These are phyloP conservation scores for Etia nguti DNA, from an alignment of 2,113 vertebrate species.

Conservation along the genomic window DNA sequence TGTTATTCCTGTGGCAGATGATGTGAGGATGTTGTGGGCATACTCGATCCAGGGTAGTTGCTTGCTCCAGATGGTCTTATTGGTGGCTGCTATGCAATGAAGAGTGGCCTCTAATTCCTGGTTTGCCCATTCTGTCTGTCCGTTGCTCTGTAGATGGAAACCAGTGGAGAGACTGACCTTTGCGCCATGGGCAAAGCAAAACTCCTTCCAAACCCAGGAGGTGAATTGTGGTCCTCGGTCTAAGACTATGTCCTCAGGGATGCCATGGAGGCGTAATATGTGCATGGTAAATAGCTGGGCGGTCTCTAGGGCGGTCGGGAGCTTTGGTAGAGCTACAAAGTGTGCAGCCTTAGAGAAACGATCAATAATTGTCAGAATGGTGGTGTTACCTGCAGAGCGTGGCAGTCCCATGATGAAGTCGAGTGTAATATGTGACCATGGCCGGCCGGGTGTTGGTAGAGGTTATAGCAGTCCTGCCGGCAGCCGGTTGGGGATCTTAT, in stretches of 20 bases:
- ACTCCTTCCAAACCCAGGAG: neutral
- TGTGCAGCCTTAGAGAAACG: neutral
- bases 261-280: neutral
- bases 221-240: neutral
- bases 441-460: neutral
- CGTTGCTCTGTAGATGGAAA: neutral
- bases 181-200: neutral
- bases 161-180: neutral
- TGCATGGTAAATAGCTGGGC: neutral
- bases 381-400: neutral
- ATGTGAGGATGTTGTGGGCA: neutral
- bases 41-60: neutral
- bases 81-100: neutral
- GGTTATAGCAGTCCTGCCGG: neutral
- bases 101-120: neutral
- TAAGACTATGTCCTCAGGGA: neutral
- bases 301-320: neutral
- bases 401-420: neutral
- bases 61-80: neutral
- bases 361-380: neutral
- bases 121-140: neutral
- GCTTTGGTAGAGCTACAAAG: neutral
- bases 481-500: neutral
- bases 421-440: neutral
- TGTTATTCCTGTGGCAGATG: neutral